A percentile compares a stretch with the other conserved stretches of the same genome.
Evolutionary conservation across 2,888 invertebrate genomes (phyloP).

Genomic region (Zele albiditarsus): DNA sequence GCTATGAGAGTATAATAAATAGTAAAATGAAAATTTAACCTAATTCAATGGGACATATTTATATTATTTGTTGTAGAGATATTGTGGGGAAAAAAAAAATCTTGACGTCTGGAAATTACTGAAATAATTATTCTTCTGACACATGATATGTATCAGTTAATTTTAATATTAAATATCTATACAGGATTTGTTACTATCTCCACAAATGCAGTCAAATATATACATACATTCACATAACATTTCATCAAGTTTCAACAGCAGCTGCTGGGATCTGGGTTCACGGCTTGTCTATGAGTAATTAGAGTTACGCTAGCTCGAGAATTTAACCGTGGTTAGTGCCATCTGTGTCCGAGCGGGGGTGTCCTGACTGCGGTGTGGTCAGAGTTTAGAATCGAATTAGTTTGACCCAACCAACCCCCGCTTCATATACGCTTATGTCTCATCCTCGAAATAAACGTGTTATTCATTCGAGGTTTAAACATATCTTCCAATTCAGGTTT

Average conservation of each 20-base stretch:
- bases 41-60: no score
- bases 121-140: no score
- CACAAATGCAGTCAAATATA: conserved; percentile 2
- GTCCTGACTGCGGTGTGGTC: conserved; percentile 63
- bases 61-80: no score
- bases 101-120: no score
- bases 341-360: conserved; percentile 68
- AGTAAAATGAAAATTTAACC: no score
- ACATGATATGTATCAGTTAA: no score
- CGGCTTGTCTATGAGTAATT: conserved; percentile 73
- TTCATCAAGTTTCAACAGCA: conserved; percentile 71
- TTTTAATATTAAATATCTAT: not conserved
- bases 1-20: no score
- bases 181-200: not conserved
- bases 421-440: conserved; percentile 47
- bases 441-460: conserved; percentile 41
- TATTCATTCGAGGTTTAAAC: conserved; percentile 43
- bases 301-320: conserved; percentile 72
- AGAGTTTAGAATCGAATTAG: conserved; percentile 74
- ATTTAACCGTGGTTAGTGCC: conserved; percentile 72
- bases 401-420: conserved; percentile 62
- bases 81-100: no score
- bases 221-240: conserved; percentile 42
- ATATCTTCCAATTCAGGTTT: conserved; percentile 36
- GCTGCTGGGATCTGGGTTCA: conserved; percentile 67